Evolutionary conservation across 2,113 vertebrate genomes (phyloP).

Genomic region (Phyllostomus hastatus): DNA sequence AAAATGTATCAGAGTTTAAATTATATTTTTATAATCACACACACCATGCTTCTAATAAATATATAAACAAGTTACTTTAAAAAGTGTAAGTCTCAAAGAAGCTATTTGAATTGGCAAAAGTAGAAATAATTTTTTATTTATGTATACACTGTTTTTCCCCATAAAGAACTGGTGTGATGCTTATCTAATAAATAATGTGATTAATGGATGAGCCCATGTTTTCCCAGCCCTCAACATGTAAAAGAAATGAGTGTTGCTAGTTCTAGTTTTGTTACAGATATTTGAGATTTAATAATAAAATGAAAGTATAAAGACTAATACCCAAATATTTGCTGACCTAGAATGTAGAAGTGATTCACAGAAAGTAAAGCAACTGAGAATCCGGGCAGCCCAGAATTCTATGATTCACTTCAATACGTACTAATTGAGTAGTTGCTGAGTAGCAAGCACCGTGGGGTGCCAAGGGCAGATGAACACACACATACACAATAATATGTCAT

Average conservation of each 20-base stretch:
- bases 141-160: background rate
- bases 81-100: background rate
- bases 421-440: background rate
- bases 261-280: background rate
- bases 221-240: background rate
- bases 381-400: background rate
- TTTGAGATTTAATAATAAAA: background rate
- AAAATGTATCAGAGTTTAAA: background rate
- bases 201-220: background rate
- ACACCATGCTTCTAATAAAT: background rate
- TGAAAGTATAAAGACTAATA: background rate
- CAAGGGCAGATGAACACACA: background rate
- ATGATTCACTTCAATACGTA: background rate
- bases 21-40: background rate
- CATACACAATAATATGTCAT: background rate
- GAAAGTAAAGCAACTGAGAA: background rate
- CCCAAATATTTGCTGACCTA: background rate
- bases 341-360: background rate
- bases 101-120: background rate
- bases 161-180: background rate
- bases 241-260: background rate
- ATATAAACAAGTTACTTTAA: background rate
- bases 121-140: background rate
- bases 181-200: background rate
- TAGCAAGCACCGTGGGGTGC: background rate